These are phyloP conservation scores for Danio aesculapii DNA, from an alignment of 2,797 vertebrate genomes.

Conservation along the genomic window DNA sequence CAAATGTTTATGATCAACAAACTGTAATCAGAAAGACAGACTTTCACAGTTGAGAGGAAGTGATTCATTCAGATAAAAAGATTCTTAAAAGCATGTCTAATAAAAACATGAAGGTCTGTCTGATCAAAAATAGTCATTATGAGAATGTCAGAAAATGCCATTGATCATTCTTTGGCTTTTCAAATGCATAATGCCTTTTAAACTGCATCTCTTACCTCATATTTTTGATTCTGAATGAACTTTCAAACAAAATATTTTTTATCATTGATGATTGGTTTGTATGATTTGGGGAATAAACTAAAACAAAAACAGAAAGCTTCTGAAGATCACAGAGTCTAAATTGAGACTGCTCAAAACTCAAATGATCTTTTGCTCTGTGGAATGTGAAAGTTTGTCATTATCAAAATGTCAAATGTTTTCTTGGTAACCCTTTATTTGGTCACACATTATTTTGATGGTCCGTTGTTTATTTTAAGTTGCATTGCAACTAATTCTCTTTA, in stretches of 20 bases:
- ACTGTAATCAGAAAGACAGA: slow-evolving; percentile 57
- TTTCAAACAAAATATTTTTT: background rate
- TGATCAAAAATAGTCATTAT: slow-evolving; percentile 1
- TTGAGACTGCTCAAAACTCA: background rate
- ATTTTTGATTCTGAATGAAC: background rate
- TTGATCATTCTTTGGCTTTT: background rate
- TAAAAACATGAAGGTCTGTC: background rate
- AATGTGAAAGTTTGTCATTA: background rate
- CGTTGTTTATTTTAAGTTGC: too few species aligned
- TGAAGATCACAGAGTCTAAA: background rate
- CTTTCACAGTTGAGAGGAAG: slow-evolving; percentile 1
- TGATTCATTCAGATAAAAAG: slow-evolving; percentile 22
- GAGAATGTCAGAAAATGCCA: background rate
- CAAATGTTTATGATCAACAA: slow-evolving; percentile 66
- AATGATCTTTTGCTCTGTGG: background rate
- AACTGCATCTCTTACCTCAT: background rate
- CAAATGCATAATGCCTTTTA: background rate
- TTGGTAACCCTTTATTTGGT: too few species aligned
- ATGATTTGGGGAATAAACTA: background rate
- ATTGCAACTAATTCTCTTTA: too few species aligned
- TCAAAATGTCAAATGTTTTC: background rate
- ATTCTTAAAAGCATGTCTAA: slow-evolving; percentile 8
- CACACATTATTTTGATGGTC: too few species aligned
- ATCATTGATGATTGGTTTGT: background rate
- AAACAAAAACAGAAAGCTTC: background rate